Percentiles rank a stretch among this genome's conserved stretches.
These are phyloP conservation scores for Arbacia lixula DNA, from an alignment of 53 echinoderm and acorn worm genomes.

Conservation along the genomic window DNA sequence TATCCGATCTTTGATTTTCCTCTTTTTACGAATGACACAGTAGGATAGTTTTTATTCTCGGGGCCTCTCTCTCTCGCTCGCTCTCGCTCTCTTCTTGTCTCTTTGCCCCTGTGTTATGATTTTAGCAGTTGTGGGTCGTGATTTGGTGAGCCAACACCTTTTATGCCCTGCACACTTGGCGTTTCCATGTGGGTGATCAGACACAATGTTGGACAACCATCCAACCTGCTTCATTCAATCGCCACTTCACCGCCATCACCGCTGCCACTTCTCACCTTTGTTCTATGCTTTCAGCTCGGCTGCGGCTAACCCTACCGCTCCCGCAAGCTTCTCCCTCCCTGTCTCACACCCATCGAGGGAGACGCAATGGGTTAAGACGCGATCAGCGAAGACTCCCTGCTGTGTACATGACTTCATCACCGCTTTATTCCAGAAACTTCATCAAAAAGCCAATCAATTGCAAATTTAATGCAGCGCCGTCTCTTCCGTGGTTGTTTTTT, in stretches of 20 bases:
- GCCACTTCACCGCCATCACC: slow-evolving; percentile 1
- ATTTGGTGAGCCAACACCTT: slow-evolving; percentile 51
- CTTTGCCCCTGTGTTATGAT: slow-evolving; percentile 32
- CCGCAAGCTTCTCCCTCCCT: too few relatives aligned
- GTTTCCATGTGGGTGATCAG: slow-evolving; percentile 10
- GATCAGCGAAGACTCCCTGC: too few relatives aligned
- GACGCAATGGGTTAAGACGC: too few relatives aligned
- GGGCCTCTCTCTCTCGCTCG: background rate
- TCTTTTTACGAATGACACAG: slow-evolving; percentile 22
- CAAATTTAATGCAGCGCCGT: too few relatives aligned
- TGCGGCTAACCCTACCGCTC: background rate
- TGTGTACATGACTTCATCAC: too few relatives aligned
- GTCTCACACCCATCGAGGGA: too few relatives aligned
- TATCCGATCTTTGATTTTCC: slow-evolving; percentile 20
- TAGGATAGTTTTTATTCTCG: slow-evolving; percentile 31
- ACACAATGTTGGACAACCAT: slow-evolving; percentile 5
- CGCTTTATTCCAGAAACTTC: too few relatives aligned
- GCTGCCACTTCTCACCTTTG: slow-evolving; percentile 35
- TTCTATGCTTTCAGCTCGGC: slow-evolving; percentile 33
- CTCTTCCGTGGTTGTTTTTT: too few relatives aligned
- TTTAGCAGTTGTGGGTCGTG: slow-evolving; percentile 39
- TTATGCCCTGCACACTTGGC: slow-evolving; percentile 43
- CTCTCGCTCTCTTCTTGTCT: slow-evolving; percentile 13
- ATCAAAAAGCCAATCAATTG: too few relatives aligned
- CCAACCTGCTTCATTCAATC: slow-evolving; percentile 44